These are phyloP conservation scores for Aphidoletes aphidimyza DNA, from an alignment of 2,888 invertebrate species.

Conservation along the genomic window DNA sequence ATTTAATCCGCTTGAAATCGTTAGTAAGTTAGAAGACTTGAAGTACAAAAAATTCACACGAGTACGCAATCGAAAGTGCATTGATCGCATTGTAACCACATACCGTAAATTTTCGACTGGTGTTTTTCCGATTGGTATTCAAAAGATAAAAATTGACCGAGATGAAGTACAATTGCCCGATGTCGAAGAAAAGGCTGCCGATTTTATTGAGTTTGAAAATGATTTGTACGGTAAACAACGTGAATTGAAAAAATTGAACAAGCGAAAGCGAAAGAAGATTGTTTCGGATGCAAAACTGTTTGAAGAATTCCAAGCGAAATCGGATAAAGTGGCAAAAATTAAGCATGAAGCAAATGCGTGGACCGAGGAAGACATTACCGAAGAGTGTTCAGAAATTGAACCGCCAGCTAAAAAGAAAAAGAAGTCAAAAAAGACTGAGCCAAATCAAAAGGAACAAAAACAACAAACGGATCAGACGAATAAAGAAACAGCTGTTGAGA, in stretches of 20 bases:
- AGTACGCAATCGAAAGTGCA: conserved; percentile 62
- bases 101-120: conserved; percentile 69
- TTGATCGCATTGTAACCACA: conserved; percentile 20
- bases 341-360: conserved; percentile 61
- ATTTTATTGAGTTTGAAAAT: conserved; percentile 69
- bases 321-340: conserved; percentile 3
- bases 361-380: conserved; percentile 62
- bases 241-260: conserved; percentile 67
- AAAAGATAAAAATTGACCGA: conserved; percentile 67
- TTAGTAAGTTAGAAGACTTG: conserved; percentile 68
- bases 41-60: conserved; percentile 67
- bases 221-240: conserved; percentile 64
- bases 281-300: conserved; percentile 62
- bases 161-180: conserved; percentile 60
- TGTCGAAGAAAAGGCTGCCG: conserved; percentile 63
- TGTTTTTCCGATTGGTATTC: conserved; percentile 75
- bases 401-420: conserved; percentile 57
- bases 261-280: conserved; percentile 63
- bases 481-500: conserved; percentile 57
- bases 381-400: conserved; percentile 55
- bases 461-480: conserved; percentile 58
- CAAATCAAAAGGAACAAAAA: conserved; percentile 59
- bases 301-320: conserved; percentile 57
- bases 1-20: conserved; percentile 72
- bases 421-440: conserved; percentile 61